These are phyloP conservation scores for Tyto alba DNA, from an alignment of 2,113 vertebrate species.

Conservation along the genomic window DNA sequence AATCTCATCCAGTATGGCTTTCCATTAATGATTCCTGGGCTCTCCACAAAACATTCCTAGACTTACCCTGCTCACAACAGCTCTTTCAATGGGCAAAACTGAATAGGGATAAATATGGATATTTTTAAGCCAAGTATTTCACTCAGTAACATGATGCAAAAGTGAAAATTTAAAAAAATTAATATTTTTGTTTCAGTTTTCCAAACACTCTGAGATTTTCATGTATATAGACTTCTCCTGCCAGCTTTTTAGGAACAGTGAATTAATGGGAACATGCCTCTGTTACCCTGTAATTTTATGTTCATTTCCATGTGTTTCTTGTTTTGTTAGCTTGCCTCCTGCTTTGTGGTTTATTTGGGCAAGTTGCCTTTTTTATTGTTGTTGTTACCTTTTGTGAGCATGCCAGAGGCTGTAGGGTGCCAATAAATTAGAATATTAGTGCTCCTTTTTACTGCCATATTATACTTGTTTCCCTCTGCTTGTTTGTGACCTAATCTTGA, in stretches of 20 bases:
- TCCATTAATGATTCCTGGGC: not conserved
- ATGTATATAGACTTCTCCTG: not conserved
- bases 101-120: not conserved
- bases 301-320: not conserved
- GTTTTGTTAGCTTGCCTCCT: not conserved
- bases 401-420: not conserved
- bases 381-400: not conserved
- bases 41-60: not conserved
- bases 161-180: not conserved
- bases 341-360: not conserved
- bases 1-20: not conserved
- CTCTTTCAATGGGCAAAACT: not conserved
- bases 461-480: not conserved
- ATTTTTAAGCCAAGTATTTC: not conserved
- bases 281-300: not conserved
- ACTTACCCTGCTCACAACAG: not conserved
- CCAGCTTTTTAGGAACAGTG: not conserved
- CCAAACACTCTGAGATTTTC: not conserved
- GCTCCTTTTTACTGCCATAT: not conserved
- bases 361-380: not conserved
- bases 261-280: not conserved
- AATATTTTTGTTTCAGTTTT: not conserved
- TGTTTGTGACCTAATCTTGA: constrained; percentile 7
- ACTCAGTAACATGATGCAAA: not conserved
- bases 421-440: not conserved